Evolutionary conservation across 2,797 vertebrate species (phyloP).

Genomic region (Siniperca obscura): DNA sequence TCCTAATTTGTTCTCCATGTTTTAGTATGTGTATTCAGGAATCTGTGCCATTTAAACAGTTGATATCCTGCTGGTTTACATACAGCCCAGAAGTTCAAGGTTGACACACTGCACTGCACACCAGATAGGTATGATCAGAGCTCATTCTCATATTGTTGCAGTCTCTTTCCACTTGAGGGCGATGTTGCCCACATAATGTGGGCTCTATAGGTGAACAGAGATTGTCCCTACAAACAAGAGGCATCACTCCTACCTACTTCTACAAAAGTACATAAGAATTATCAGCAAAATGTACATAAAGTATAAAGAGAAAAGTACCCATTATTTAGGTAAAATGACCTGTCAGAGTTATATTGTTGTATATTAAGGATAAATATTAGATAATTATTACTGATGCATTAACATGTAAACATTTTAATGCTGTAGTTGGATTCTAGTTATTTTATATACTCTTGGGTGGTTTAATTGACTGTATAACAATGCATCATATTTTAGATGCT

Average conservation of each 20-base stretch:
- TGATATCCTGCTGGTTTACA: neutral
- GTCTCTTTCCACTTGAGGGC: slow-evolving; percentile 66
- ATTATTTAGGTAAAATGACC: neutral
- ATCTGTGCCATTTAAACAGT: neutral
- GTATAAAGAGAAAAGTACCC: neutral
- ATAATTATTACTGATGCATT: neutral
- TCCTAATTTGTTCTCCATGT: neutral
- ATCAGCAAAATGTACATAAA: neutral
- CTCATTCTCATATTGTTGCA: neutral
- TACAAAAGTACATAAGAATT: neutral
- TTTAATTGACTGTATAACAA: neutral
- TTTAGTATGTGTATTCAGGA: neutral
- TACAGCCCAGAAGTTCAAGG: neutral
- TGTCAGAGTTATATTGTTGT: neutral
- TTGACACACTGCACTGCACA: neutral
- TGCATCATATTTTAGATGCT: neutral
- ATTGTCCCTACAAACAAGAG: neutral
- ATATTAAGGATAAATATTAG: neutral
- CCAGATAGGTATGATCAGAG: neutral
- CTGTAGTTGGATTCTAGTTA: neutral
- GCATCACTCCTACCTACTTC: slow-evolving; percentile 7
- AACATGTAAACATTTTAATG: neutral
- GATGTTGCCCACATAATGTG: slow-evolving; percentile 50
- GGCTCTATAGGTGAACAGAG: neutral
- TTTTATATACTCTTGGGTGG: neutral